Base-by-base conservation (phyloP, 2,888 invertebrate species). In the Entomobrya proxima region DNA sequence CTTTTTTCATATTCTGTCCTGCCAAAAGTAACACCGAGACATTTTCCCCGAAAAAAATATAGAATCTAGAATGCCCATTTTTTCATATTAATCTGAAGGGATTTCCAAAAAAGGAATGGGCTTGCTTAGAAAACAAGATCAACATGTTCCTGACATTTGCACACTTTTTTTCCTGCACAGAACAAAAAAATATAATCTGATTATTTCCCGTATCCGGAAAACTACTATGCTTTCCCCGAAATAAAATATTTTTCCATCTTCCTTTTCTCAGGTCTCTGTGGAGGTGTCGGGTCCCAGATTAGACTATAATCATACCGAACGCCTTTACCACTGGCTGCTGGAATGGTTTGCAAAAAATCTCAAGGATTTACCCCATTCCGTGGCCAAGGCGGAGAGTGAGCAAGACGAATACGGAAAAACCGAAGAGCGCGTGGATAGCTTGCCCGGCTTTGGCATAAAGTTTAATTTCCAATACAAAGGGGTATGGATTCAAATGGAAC, bases 401-500 rank as follows among this genome's bases (percentile, higher is more conserved):
- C 77, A 77, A 18, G 84, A 84, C 27, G 76, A 76, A n/a, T 84
- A 84, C n/a, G 78, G 78, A 0, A 77, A 72, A 35, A 84, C 77
- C 1, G 37, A 2, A 5, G 84, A 78, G 9, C 52, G 84, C 2
- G 78, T 84, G 6, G 84, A 78, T 61, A n/a, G 72, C 18, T 37
- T 67, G n/a, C 84, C 84, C 2, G 84, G 84, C 4, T 84, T 47
- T 18, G 78, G 61, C 15, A 37, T 35, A 11, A 55, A 47, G 1
- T 13, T 79, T 21, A 21, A 84, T 58, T 86, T 92, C 91, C 95
- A 95, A 86, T 98, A 97, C 93, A 93, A 94, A 87, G 95, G 95
- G 2, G 94, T 95, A 86, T 97, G 97, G 96, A 98, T 99, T 90
- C 94, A 94, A 91, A 97, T 98, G 2, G 98, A 98, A 91, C 93